phyloP scores from a whole-genome alignment of 2,797 vertebrate genomes.

The Geotria australis region DNA sequence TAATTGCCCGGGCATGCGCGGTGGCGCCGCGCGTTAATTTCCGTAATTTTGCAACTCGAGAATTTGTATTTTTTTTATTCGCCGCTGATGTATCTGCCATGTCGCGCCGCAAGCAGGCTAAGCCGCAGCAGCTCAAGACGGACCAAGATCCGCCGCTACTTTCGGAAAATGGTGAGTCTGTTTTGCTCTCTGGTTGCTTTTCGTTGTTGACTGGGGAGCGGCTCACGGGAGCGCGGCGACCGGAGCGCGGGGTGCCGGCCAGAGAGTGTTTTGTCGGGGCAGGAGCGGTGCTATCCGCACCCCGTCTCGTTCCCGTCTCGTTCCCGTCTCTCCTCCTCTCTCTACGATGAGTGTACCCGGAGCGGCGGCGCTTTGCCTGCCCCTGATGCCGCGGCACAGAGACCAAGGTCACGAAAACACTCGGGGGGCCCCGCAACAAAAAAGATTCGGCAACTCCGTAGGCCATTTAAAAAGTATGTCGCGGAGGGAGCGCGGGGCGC shows the following conservation, averaged over 20 bases:
- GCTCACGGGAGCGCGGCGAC: too few species aligned
- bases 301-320: background rate
- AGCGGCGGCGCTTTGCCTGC: too few species aligned
- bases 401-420: too few species aligned
- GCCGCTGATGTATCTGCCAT: constrained; percentile 73
- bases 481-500: too few species aligned
- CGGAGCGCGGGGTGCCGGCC: too few species aligned
- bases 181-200: background rate
- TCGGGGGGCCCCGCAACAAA: too few species aligned
- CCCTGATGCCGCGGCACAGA: too few species aligned
- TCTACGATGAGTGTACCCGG: too few species aligned
- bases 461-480: too few species aligned
- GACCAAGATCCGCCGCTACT: constrained; percentile 61
- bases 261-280: too few species aligned
- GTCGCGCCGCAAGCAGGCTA: constrained; percentile 99
- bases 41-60: constrained; percentile 16
- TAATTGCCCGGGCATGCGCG: constrained; percentile 88
- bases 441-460: too few species aligned
- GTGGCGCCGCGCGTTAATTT: constrained; percentile 28
- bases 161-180: constrained; percentile 52
- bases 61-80: constrained; percentile 16
- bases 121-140: constrained; percentile 91
- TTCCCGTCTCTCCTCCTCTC: background rate
- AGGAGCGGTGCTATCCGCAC: too few species aligned
- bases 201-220: background rate